phyloP scores from a whole-genome alignment of 2,888 invertebrate species.

The Heteropelma amictum region DNA sequence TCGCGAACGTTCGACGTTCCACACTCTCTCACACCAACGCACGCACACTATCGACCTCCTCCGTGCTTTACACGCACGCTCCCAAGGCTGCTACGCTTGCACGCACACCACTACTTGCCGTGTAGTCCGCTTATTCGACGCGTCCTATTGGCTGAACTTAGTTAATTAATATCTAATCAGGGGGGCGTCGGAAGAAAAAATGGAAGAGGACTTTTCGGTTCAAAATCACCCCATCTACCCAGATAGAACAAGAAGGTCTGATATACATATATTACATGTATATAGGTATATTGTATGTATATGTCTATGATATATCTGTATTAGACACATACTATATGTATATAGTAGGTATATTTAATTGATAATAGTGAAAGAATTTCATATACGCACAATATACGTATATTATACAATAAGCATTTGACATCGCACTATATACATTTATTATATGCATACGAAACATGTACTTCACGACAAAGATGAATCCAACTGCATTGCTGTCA shows the following conservation, averaged over 20 bases:
- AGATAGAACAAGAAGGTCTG: constrained; percentile 6
- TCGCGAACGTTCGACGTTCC: too few relatives aligned
- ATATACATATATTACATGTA: constrained; percentile 7
- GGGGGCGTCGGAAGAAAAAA: too few relatives aligned
- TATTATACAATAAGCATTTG: constrained; percentile 28
- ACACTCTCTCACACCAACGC: too few relatives aligned
- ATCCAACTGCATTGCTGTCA: constrained; percentile 26
- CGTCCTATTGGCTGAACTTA: too few relatives aligned
- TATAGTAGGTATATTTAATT: constrained; percentile 1
- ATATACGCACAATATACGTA: constrained; percentile 3
- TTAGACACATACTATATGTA: constrained; percentile 7
- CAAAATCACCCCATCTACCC: too few relatives aligned
- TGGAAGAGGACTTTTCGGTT: too few relatives aligned
- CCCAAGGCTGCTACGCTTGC: too few relatives aligned
- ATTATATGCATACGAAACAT: constrained; percentile 14
- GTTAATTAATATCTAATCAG: too few relatives aligned
- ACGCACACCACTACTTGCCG: too few relatives aligned
- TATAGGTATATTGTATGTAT: constrained; percentile 19
- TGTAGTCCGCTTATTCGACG: too few relatives aligned
- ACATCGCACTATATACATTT: constrained; percentile 16
- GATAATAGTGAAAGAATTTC: constrained; percentile 5
- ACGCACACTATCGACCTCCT: too few relatives aligned
- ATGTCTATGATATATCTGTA: constrained; percentile 23
- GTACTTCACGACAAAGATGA: constrained; percentile 8
- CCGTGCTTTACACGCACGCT: too few relatives aligned